Evolutionary conservation across 2,888 invertebrate species (phyloP), one percentile per base, ranked within the genome.

Genomic region (Malthinus flaveolus): DNA sequence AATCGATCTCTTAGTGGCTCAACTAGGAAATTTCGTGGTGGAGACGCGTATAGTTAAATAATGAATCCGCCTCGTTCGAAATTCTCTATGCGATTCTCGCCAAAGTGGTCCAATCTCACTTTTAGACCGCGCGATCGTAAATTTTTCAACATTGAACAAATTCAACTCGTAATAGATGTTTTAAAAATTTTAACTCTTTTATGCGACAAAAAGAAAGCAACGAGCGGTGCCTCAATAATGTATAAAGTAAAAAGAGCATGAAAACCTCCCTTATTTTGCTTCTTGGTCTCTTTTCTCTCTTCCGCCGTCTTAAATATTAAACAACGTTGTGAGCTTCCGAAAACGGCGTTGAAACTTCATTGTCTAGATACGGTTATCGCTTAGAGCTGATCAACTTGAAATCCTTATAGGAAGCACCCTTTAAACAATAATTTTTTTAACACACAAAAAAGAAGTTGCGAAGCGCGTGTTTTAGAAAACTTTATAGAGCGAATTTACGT

Each of bases 251-350:
- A 56, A 49, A 39, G 45, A 47, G 49, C 42, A 56, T 45, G 36
- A 49, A 49, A 49, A 44, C 56, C 49, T 56, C 49, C 49, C 45
- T 55, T 56, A 56, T 45, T 56, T 56, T 56, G 56, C 53, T 53
- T 53, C 36, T 53, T 53, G 49, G 56, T n/a, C 44, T 45, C 33
- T 32, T 44, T 35, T 45, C 33, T 42, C 49, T 56, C 49, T 49
- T 42, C 33, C 49, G 49, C 49, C 49, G 56, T 49, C 49, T 56
- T 56, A 56, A 56, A 56, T 56, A 56, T 56, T 56, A 49, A 56
- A 56, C 49, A 56, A 56, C 44, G 49, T 45, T 49, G 49, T 56
- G 49, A 56, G 49, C 56, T 56, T 39, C 44, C 44, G 49, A 56
- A 47, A 54, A 33, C 23, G 39, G 54, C 54, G 54, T 47, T 54